These are phyloP conservation scores for Tetramorium parvispinum DNA, from an alignment of 1,140 invertebrate species.

Conservation along the genomic window DNA sequence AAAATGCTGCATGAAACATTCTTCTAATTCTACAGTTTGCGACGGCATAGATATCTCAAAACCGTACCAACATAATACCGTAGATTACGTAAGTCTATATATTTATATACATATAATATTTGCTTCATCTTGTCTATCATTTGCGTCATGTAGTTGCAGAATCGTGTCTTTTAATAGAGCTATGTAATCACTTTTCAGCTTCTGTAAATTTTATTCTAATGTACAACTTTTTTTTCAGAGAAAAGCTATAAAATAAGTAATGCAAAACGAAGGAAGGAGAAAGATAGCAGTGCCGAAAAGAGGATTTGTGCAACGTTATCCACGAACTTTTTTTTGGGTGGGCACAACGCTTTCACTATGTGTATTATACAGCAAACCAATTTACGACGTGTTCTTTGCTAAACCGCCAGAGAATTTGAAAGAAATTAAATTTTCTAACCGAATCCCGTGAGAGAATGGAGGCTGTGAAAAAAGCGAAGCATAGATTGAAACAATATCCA, in stretches of 20 bases:
- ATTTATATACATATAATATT: not conserved
- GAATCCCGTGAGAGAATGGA: slow-evolving; percentile 87
- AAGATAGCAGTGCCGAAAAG: not conserved
- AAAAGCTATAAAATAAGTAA: slow-evolving; percentile 74
- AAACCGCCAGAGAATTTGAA: slow-evolving; percentile 58
- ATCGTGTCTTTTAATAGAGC: slow-evolving; percentile 25
- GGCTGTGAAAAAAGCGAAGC: slow-evolving; percentile 90
- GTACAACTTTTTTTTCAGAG: slow-evolving; percentile 67
- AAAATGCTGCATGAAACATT: slow-evolving; percentile 89
- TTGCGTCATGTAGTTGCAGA: slow-evolving; percentile 17
- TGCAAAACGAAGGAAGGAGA: slow-evolving; percentile 31
- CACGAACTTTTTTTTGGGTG: slow-evolving; percentile 81
- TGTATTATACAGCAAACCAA: slow-evolving; percentile 88
- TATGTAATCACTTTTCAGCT: not conserved
- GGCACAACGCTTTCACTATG: slow-evolving; percentile 82
- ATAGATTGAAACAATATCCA: slow-evolving; percentile 91
- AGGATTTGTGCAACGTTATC: slow-evolving; percentile 84
- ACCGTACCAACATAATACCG: slow-evolving; percentile 83
- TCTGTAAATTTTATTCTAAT: not conserved
- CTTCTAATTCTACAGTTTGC: slow-evolving; percentile 87
- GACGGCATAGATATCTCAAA: slow-evolving; percentile 88
- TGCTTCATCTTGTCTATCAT: not conserved
- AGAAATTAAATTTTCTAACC: slow-evolving; percentile 26
- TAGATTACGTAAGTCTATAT: slow-evolving; percentile 81
- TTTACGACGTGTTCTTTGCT: slow-evolving; percentile 89